Percentiles rank a stretch among this genome's conserved stretches.
These are phyloP conservation scores for Polypterus bichir DNA, from an alignment of 2,113 vertebrate genomes.

Conservation along the genomic window DNA sequence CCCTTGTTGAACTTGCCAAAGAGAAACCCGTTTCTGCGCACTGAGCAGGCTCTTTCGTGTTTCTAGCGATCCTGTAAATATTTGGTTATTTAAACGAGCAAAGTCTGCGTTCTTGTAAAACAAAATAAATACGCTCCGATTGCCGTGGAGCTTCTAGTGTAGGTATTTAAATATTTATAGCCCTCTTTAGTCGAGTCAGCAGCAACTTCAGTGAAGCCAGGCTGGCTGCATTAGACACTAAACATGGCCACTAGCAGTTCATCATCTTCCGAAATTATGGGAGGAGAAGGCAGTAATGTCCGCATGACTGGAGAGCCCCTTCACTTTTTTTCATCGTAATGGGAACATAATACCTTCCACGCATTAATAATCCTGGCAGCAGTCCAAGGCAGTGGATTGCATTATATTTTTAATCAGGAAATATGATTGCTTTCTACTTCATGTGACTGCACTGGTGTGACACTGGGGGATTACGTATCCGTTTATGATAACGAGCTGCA, in stretches of 20 bases:
- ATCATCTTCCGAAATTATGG: slow-evolving; percentile 20
- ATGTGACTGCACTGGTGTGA: slow-evolving; percentile 39
- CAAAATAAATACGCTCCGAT: slow-evolving; percentile 5
- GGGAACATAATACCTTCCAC: slow-evolving; percentile 49
- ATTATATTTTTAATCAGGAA: slow-evolving; percentile 70
- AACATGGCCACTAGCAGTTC: slow-evolving; percentile 19
- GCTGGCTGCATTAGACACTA: neutral
- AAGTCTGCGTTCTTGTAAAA: neutral
- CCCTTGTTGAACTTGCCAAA: no score
- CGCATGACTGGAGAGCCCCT: slow-evolving; percentile 29
- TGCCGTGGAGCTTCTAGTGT: slow-evolving; percentile 6
- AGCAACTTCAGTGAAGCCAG: neutral
- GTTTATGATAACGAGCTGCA: slow-evolving; percentile 42
- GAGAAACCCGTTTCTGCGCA: no score
- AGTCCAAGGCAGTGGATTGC: slow-evolving; percentile 44
- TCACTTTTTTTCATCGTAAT: slow-evolving; percentile 37
- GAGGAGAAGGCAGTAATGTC: slow-evolving; percentile 20
- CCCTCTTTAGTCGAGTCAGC: slow-evolving; percentile 14
- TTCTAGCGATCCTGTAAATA: neutral
- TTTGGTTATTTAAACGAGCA: neutral
- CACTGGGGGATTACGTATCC: slow-evolving; percentile 32
- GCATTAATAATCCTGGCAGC: slow-evolving; percentile 49
- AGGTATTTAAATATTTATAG: slow-evolving; percentile 18
- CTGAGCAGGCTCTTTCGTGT: no score
- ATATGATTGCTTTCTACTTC: slow-evolving; percentile 62